Conservation (phyloP, 92 coral and sea anemone genomes). For the Parazoanthus atlanticus region DNA sequence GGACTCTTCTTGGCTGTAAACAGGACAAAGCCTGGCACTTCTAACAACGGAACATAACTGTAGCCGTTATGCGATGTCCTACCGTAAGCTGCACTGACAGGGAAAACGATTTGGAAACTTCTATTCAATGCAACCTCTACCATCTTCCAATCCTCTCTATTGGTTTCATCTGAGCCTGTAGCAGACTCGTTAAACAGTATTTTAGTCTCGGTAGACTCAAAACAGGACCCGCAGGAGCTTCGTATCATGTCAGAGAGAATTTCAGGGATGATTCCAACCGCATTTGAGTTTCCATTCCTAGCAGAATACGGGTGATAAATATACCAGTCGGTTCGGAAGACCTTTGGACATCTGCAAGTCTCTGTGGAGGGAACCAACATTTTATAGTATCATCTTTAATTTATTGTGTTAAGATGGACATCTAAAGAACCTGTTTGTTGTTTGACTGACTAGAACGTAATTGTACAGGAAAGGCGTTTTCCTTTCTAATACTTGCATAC, state of each 20-base stretch:
- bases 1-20: constrained; percentile 62
- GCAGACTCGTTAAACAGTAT: constrained; percentile 19
- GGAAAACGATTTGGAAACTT: constrained; percentile 47
- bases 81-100: constrained; percentile 38
- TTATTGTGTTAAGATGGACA: neutral
- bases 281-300: neutral
- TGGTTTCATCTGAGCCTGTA: neutral
- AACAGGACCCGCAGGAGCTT: constrained; percentile 63
- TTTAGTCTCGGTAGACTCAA: constrained; percentile 14
- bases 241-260: constrained; percentile 64
- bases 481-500: too few relatives aligned
- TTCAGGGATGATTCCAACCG: constrained; percentile 68
- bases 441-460: neutral
- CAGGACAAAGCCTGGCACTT: constrained; percentile 82
- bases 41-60: constrained; percentile 64
- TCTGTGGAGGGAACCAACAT: neutral
- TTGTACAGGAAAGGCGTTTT: too few relatives aligned
- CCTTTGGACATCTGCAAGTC: constrained; percentile 22
- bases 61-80: constrained; percentile 5
- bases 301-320: neutral
- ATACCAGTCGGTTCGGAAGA: constrained; percentile 3
- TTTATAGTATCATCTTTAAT: too few relatives aligned
- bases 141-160: neutral
- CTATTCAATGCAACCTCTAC: neutral
- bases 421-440: neutral